Conservation (phyloP, 2,797 vertebrate species). For the Hozukius guyotensis region DNA sequence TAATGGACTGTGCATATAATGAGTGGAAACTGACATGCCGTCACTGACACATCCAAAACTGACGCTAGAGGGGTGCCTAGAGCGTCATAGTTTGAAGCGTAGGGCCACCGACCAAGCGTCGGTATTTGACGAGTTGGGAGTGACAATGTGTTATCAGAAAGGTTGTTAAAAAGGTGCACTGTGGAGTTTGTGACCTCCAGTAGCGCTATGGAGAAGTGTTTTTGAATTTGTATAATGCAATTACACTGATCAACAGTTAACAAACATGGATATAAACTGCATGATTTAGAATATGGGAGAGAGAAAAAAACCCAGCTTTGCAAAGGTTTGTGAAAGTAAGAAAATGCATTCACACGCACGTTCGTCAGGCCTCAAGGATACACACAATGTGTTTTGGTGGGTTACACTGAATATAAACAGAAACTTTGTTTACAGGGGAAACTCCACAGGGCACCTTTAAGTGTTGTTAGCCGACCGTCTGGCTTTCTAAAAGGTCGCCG, state of each 20-base stretch:
- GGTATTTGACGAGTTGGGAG: too few species aligned
- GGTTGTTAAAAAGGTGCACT: neutral
- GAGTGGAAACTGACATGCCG: too few species aligned
- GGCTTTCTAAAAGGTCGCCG: neutral
- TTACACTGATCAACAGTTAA: neutral
- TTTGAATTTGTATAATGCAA: neutral
- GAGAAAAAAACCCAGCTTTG: neutral
- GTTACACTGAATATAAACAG: neutral
- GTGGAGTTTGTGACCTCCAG: neutral
- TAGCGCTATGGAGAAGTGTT: neutral
- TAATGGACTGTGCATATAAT: too few species aligned
- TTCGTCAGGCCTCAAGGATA: neutral
- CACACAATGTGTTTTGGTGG: neutral
- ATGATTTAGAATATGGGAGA: neutral
- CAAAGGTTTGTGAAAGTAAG: neutral
- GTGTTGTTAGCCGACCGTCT: neutral
- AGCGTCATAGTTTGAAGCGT: too few species aligned
- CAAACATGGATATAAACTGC: neutral
- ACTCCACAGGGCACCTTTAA: neutral
- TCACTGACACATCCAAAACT: too few species aligned
- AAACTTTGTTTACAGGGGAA: neutral
- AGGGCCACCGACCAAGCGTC: too few species aligned
- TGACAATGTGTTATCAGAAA: fast-evolving
- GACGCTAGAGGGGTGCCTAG: too few species aligned
- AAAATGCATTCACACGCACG: neutral